Conservation (phyloP, 2,888 invertebrate species). For the Eulithis prunata region DNA sequence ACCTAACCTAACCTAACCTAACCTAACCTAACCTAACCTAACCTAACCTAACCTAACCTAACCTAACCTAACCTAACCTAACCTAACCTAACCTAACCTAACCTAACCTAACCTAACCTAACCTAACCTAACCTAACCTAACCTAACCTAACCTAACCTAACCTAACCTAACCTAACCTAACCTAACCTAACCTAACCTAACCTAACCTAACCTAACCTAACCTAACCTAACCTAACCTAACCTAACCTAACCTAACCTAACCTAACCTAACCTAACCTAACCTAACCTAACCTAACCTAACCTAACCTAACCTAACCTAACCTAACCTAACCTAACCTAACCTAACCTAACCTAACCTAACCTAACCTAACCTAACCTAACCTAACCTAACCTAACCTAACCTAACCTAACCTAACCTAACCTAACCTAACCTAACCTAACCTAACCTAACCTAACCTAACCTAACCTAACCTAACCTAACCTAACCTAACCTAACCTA, state of each 20-base stretch:
- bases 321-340: constrained; percentile 18
- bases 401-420: constrained; percentile 20
- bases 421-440: constrained; percentile 11
- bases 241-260: constrained; percentile 19
- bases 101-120: constrained; percentile 9
- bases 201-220: not conserved
- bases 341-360: constrained; percentile 17
- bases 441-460: constrained; percentile 20
- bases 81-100: constrained; percentile 30
- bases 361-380: constrained; percentile 11
- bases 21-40: constrained; percentile 28
- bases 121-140: constrained; percentile 18
- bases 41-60: constrained; percentile 26
- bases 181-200: too few species aligned
- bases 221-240: not conserved
- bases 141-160: not conserved
- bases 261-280: constrained; percentile 23
- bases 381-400: constrained; percentile 22
- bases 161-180: not conserved
- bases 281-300: constrained; percentile 14
- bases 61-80: constrained; percentile 28
- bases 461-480: constrained; percentile 13
- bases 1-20: constrained; percentile 35
- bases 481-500: constrained; percentile 17
- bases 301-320: too few species aligned